A percentile compares a stretch with the other conserved stretches of the same genome.
These are phyloP conservation scores for Megaleporinus macrocephalus DNA, from an alignment of 2,113 vertebrate genomes.

Conservation along the genomic window DNA sequence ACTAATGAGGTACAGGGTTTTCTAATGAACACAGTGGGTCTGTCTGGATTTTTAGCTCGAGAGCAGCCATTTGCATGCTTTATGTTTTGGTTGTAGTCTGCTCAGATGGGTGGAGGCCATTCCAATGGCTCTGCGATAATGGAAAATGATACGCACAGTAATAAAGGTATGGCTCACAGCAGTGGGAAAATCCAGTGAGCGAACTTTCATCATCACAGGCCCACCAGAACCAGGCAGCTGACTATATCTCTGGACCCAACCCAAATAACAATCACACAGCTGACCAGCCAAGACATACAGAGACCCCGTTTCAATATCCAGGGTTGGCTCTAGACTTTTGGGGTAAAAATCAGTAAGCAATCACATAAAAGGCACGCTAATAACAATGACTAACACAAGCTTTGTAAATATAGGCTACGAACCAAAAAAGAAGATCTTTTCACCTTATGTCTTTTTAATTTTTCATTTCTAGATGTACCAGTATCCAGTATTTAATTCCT, in stretches of 20 bases:
- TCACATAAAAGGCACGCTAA: too few relatives aligned
- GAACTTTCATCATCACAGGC: constrained; percentile 56
- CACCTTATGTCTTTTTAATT: too few relatives aligned
- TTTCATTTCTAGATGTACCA: too few relatives aligned
- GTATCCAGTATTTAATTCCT: too few relatives aligned
- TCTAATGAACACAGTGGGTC: background rate
- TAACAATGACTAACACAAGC: too few relatives aligned
- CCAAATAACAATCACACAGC: constrained; percentile 64
- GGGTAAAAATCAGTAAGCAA: too few relatives aligned
- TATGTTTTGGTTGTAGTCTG: constrained; percentile 42
- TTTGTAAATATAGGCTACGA: too few relatives aligned
- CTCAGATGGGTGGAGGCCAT: constrained; percentile 1
- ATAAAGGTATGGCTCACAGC: constrained; percentile 51
- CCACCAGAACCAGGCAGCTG: constrained; percentile 58
- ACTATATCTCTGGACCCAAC: constrained; percentile 57
- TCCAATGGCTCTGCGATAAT: background rate
- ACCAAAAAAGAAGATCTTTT: too few relatives aligned
- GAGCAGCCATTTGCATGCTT: background rate
- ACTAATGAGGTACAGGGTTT: constrained; percentile 33
- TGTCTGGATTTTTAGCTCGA: background rate
- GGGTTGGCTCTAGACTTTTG: too few relatives aligned
- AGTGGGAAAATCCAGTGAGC: constrained; percentile 24
- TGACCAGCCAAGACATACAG: constrained; percentile 52
- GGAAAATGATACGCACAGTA: constrained; percentile 27
- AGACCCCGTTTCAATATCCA: constrained; percentile 25